Percentiles rank a stretch among this genome's conserved stretches.
Conservation (phyloP, 2,797 vertebrate genomes). For the Cygnus olor region DNA sequence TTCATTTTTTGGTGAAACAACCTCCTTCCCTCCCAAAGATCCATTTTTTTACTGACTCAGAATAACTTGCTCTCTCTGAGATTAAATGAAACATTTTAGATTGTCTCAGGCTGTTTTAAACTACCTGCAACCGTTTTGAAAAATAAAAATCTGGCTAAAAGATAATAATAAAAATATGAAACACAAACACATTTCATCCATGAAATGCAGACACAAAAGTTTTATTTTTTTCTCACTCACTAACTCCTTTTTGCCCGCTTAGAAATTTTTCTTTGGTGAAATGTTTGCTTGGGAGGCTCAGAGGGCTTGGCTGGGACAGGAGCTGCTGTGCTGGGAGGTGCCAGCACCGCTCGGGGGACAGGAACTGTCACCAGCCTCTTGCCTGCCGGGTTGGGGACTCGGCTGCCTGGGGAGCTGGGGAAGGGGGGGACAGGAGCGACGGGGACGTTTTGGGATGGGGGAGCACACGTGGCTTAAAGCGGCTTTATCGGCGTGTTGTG, state of each 20-base stretch:
- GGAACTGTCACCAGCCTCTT: background rate
- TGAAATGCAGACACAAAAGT: background rate
- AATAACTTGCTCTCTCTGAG: background rate
- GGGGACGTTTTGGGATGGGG: background rate
- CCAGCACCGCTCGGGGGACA: background rate
- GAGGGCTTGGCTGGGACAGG: background rate
- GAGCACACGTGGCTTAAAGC: background rate
- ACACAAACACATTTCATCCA: rapidly evolving
- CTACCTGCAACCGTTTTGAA: rapidly evolving
- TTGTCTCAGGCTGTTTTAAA: background rate
- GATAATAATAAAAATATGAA: background rate
- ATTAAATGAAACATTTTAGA: background rate
- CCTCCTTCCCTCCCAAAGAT: background rate
- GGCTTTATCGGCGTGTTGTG: background rate
- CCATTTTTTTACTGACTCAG: background rate
- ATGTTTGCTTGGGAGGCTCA: background rate
- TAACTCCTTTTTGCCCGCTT: rapidly evolving
- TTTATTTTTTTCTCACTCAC: background rate
- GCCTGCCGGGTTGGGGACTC: rapidly evolving
- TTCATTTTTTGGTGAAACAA: background rate
- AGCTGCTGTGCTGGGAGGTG: background rate
- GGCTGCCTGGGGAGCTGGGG: rapidly evolving
- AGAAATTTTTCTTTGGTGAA: background rate
- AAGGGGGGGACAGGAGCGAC: background rate
- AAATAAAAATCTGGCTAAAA: background rate